Evolutionary conservation across 1,140 invertebrate genomes (phyloP), one percentile per base, ranked within the genome.

Genomic region (Chymomyza costata): DNA sequence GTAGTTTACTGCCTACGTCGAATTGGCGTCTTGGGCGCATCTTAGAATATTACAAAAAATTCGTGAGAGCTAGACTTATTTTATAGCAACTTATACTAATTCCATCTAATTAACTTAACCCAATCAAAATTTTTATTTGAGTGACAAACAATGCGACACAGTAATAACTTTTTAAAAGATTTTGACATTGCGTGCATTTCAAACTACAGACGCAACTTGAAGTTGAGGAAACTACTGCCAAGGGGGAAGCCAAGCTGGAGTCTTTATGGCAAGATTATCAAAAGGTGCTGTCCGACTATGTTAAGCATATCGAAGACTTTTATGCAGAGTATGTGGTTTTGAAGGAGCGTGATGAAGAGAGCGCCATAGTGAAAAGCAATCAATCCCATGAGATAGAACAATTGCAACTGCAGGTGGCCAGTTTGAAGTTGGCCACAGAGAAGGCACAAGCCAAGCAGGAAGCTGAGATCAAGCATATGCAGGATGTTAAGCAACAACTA

Each of bases 301-400:
- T 83, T 6, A 51, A 68, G 14, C 71, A 83, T 44, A 85, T 81
- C 3, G 82, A 86, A 16, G 60, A 65, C 3, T 84, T 83, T 59
- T 82, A 85, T 38, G 44, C 81, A 7, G 84, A 86, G 43, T 86
- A 86, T 30, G 68, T 83, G 14, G 84, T 85, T 39, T 64, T 86
- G 2, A 84, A 83, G 54, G 76, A 86, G 44, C 58, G 65, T 1
- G 84, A 86, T 43, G 81, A 84, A 35, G 82, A 84, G 37, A 73
- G 70, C 1, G 71, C 84, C 1, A 49, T 56, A 2, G 52, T 48
- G 11, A 86, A 84, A 32, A 69, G 74, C 11, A 59, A 80, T 16
- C 73, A 84, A 17, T 67, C 50, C 18, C 59, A 71, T 31, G 82
- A 85, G 28, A 82, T 86, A 1, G 67, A 83, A 32, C 59, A 73